Conservation (phyloP, 2,797 vertebrate species). For the Otolemur crassicaudatus region DNA sequence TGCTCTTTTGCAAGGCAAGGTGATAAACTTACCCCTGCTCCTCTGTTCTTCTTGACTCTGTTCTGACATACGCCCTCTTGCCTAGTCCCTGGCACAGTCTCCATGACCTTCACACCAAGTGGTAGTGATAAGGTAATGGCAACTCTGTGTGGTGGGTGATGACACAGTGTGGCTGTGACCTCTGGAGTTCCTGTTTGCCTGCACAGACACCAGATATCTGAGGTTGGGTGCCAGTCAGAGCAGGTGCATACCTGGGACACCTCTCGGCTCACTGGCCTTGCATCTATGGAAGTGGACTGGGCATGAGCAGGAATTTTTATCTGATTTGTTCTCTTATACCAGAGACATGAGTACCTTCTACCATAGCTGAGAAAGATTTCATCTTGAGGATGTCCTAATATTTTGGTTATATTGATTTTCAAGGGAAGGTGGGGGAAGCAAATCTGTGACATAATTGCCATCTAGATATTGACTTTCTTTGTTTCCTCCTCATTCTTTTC, state of each 20-base stretch:
- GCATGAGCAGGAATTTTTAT: neutral
- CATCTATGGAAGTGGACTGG: neutral
- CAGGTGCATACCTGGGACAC: neutral
- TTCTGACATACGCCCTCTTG: neutral
- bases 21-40: neutral
- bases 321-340: neutral
- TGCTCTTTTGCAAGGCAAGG: neutral
- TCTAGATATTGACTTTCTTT: neutral
- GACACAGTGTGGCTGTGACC: neutral
- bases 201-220: neutral
- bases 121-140: neutral
- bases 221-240: neutral
- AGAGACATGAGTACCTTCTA: neutral
- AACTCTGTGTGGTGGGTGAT: neutral
- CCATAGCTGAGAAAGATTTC: neutral
- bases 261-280: neutral
- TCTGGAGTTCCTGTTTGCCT: neutral
- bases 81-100: neutral
- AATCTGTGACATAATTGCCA: neutral
- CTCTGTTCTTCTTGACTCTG: neutral
- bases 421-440: neutral
- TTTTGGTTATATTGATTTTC: neutral
- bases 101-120: neutral
- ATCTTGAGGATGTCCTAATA: neutral
- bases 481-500: neutral